phyloP scores from a whole-genome alignment of 2,113 vertebrate species.

The Onychostoma macrolepis region DNA sequence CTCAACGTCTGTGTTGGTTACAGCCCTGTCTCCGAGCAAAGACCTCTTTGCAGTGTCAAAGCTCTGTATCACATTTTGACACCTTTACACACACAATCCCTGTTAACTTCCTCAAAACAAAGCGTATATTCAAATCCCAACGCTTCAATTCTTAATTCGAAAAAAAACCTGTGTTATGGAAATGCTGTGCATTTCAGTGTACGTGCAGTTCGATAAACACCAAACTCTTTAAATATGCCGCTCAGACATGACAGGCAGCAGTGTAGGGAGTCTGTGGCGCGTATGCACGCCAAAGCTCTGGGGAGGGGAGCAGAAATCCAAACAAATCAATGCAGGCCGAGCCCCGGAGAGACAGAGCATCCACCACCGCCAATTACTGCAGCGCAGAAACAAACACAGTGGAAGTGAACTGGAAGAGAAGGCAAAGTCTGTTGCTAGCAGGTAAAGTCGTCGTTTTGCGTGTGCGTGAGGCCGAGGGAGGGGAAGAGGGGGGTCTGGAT shows the following conservation, averaged over 20 bases:
- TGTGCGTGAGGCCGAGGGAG: neutral
- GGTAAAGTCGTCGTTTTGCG: slow-evolving; percentile 10
- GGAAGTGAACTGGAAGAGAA: slow-evolving; percentile 29
- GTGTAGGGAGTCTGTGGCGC: slow-evolving; percentile 5
- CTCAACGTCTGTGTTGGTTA: neutral
- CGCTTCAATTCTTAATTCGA: neutral
- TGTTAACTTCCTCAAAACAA: slow-evolving; percentile 11
- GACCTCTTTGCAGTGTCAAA: neutral
- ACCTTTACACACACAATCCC: neutral
- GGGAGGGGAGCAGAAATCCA: slow-evolving; percentile 39
- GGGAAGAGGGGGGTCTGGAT: slow-evolving; percentile 13
- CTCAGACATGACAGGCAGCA: slow-evolving; percentile 19
- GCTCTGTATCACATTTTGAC: slow-evolving; percentile 2
- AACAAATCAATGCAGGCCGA: slow-evolving; percentile 54
- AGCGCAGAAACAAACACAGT: slow-evolving; percentile 38
- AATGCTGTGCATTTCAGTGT: neutral
- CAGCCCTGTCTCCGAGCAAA: neutral
- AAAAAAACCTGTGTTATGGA: neutral
- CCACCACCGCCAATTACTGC: slow-evolving; percentile 44
- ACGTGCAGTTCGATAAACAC: slow-evolving; percentile 12
- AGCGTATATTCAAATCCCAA: neutral
- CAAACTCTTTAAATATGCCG: slow-evolving; percentile 24
- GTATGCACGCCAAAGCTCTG: slow-evolving; percentile 20
- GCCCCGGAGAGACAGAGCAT: slow-evolving; percentile 42
- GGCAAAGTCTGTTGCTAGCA: slow-evolving; percentile 37